Evolutionary conservation across 1,140 invertebrate genomes (phyloP), one percentile per base, ranked within the genome.

Genomic region (Mactra quadrangularis): DNA sequence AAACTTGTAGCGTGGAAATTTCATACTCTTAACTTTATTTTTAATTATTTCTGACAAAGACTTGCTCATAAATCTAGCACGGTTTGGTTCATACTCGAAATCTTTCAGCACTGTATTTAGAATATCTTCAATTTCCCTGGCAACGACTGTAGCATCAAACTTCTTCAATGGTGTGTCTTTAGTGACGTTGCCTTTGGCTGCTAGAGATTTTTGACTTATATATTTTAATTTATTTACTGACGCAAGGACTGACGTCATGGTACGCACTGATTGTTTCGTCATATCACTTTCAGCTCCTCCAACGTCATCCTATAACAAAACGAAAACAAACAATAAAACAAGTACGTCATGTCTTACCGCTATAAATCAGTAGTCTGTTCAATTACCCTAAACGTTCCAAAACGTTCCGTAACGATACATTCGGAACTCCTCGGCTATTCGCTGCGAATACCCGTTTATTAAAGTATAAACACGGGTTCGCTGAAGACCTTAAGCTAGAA

Each of bases 1-100:
- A 19, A 90, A 82, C 52, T 90, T 91, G 76, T 91, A 91, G 15
- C 91, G 82, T 0, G 84, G 85, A 55, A 89, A 91, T 27, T 86
- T 79, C 74, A 89, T 75, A 0, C 75, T 75, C 57, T 91, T 90
- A 13, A 90, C 82, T 29, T 84, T 60, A 22, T 76, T 55, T 72
- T 89, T 87, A 27, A 90, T 84, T n/a, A 77, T 77, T 4, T 77
- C 70, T 1, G 84, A 85, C 22, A 89, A 66, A 47, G 64, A 68
- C 17, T 75, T 77, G 15, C 66, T 55, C 79, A 88, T 57, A 6
- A 82, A 25, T 31, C 72, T 83, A n/a, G 84, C 87, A 6, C 25
- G 64, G 29, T 86, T 83, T 15, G 84, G 71, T 19, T 82, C 71
- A 70, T 89, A 89, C 22, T 15, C 70, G 7, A 88, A 74, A 25